Base-by-base conservation (phyloP, 1,140 invertebrate genomes). In the Polypedilum vanderplanki region DNA sequence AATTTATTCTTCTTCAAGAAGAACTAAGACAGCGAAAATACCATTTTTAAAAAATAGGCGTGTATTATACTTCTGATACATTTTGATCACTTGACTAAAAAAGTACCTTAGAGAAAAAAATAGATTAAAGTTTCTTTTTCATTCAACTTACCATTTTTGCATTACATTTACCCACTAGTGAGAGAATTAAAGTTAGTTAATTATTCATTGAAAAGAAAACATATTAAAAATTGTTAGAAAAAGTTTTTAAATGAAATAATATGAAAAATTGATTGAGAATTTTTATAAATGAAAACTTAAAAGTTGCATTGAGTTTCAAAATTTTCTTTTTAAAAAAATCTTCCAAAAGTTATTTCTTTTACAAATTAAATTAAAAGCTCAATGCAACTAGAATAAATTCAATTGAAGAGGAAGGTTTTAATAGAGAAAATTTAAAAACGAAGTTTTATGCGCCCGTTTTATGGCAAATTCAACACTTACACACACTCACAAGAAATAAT, bases 81-180 rank as follows among this genome's bases (percentile, higher is more conserved):
- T n/a, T n/a, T n/a, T n/a, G n/a, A n/a, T n/a, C 46, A 57, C 24
- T 57, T 57, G 46, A 57, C 46, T 57, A 57, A 12, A 57, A 57
- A 57, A n/a, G 46, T 57, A 57, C 46, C 46, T 57, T 57, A 57
- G 46, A n/a, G 4, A 15, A 57, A 46, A 57, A 57, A n/a, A 57
- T n/a, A 57, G 46, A 15, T n/a, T 12, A 57, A 57, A 57, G 15
- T n/a, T n/a, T 57, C 46, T 15, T 57, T 33, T 57, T 57, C 46
- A 57, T 57, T 57, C 12, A 57, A n/a, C 46, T 57, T 57, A 33
- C 24, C 24, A 33, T 33, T 33, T 33, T 33, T 33, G 24, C 24
- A 33, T 33, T 33, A 33, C 24, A 33, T 33, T 33, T 33, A 33
- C 5, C 24, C 24, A 33, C 24, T 33, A 33, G 24, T 33, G 24